Conservation (phyloP, 1,140 invertebrate genomes). For the Anastrepha ludens region DNA sequence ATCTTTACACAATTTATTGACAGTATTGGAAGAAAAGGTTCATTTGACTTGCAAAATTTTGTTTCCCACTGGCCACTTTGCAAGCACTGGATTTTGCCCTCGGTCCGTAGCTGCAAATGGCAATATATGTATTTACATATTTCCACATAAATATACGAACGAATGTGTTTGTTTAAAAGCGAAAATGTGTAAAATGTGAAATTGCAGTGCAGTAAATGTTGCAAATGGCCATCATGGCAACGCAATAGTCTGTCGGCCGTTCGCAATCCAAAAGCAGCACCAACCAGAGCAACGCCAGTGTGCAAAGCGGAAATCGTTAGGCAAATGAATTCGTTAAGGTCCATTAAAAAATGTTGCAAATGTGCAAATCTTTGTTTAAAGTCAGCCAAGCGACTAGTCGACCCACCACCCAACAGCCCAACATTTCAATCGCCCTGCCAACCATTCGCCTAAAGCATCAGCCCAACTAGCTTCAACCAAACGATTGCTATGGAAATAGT, state of each 20-base stretch:
- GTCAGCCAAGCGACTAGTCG: constrained; percentile 3
- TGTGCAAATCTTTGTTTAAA: constrained; percentile 45
- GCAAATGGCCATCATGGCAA: background rate
- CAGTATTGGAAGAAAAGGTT: no score
- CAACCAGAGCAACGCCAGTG: background rate
- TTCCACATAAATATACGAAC: background rate
- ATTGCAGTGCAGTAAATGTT: constrained; percentile 5
- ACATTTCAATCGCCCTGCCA: background rate
- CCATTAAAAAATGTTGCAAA: constrained; percentile 42
- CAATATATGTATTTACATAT: background rate
- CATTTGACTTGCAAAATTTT: no score
- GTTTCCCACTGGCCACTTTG: background rate
- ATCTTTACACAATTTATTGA: no score
- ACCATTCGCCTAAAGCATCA: no score
- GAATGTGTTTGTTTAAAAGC: background rate
- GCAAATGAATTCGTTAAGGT: constrained; percentile 40
- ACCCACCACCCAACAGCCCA: background rate
- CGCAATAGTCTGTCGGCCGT: background rate
- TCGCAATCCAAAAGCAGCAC: background rate
- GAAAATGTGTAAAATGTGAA: constrained; percentile 36
- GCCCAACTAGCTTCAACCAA: background rate
- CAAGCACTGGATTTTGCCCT: background rate
- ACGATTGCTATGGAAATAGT: background rate
- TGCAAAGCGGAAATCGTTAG: constrained; percentile 31
- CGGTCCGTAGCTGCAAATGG: background rate